Evolutionary conservation across 2,888 invertebrate species (phyloP).

Genomic region (Campopleginae sp.): DNA sequence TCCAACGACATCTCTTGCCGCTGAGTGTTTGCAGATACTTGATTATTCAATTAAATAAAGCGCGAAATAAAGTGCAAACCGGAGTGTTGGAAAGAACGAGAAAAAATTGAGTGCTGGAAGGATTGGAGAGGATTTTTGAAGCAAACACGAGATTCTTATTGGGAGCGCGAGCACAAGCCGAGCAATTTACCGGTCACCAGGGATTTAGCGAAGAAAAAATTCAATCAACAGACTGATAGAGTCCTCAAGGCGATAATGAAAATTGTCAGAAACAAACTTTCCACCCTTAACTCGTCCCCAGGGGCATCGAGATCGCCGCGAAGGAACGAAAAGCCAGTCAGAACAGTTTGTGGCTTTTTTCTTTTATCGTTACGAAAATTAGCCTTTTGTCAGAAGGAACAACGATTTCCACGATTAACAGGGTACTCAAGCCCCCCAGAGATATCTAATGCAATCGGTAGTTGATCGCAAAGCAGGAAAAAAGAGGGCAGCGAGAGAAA

Average conservation of each 20-base stretch:
- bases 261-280: slow-evolving; percentile 53
- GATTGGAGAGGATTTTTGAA: slow-evolving; percentile 14
- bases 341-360: not conserved
- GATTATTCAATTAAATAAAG: slow-evolving; percentile 63
- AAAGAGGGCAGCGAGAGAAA: not conserved
- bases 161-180: slow-evolving; percentile 10
- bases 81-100: not conserved
- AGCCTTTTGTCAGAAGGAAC: not conserved
- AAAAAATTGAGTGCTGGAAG: slow-evolving; percentile 20
- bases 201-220: slow-evolving; percentile 46
- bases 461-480: not conserved
- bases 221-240: slow-evolving; percentile 49
- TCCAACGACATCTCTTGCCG: not conserved
- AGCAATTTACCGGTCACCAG: slow-evolving; percentile 28
- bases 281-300: slow-evolving; percentile 8
- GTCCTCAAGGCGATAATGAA: slow-evolving; percentile 40
- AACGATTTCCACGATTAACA: not conserved
- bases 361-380: not conserved
- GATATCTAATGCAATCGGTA: not conserved
- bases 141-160: slow-evolving; percentile 12
- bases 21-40: slow-evolving; percentile 34
- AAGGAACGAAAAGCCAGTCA: slow-evolving; percentile 21
- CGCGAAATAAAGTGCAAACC: slow-evolving; percentile 51
- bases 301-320: not conserved
- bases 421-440: not conserved